Evolutionary conservation across 2,888 invertebrate genomes (phyloP), one percentile per base, ranked within the genome.

Genomic region (Drosophila ezoana): DNA sequence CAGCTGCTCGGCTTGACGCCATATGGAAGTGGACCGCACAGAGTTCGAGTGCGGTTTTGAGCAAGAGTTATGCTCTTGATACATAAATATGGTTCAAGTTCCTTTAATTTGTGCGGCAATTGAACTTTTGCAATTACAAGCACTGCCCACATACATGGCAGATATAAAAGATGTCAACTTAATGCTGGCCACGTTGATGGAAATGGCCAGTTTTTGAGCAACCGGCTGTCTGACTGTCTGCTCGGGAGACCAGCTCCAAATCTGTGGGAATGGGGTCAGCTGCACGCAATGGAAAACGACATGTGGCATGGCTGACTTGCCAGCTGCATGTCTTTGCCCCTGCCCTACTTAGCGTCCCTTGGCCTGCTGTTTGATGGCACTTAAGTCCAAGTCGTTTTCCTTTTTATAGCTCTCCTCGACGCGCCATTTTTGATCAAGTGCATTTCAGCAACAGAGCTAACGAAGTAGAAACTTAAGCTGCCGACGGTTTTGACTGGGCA

Each of bases 401-500:
- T 44, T 37, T 48, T 51, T 18, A n/a, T 37, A 33, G 56, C 69
- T 72, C 75, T 79, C 16, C 64, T 47, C 64, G 65, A 58, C 59
- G 74, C 75, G 71, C 86, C 83, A 77, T 70, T 81, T 85, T 86
- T 79, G 88, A 86, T 81, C 83, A 78, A 83, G 83, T 81, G 83
- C 86, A 87, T 78, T 87, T 80, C 69, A 66, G 65, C 70, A 71
- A 45, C 54, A 67, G 66, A 82, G 49, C 74, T 81, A 86, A 81
- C 83, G 72, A 87, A 82, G 88, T 64, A 86, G 88, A 85, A 85
- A 87, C 74, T 72, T 61, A 70, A 79, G 74, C 72, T 69, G 80
- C 63, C 57, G 56, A 58, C 72, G 18, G n/a, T 53, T 63, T 51
- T n/a, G 41, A 56, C 63, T 52, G 35, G 45, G 32, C 58, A 33